Base-by-base conservation (phyloP, 37 sponge, comb jelly and placozoan genomes). In the Dysidea cf. avara region DNA sequence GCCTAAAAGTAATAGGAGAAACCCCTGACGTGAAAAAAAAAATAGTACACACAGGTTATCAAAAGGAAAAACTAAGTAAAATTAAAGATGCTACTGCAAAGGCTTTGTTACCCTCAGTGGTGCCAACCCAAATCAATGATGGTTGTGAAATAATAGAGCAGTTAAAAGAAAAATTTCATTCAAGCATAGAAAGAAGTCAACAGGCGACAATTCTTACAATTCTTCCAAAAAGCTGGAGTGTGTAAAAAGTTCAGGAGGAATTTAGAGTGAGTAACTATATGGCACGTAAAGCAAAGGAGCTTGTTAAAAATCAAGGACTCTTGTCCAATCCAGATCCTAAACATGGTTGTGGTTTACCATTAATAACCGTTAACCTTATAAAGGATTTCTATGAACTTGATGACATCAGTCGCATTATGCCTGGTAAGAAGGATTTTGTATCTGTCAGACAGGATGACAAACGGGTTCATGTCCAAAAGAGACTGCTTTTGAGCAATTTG, bases 241-340 rank as follows among this genome's bases (percentile, higher is more conserved):
- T 18, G 22, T 31, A 53, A 29, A 70, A 70, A 21, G 55, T 70
- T 30, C 33, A 28, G 36, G 53, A 13, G 28, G 53, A 58, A 58
- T 43, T 43, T 43, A 9, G 46, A 43, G 46, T 43, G 9, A 43
- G 46, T 43, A 43, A 43, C 35, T 70, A 53, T 53, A 72, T 58
- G 60, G 74, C 74, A 29, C 56, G 46, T 31, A 56, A 38, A 58
- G 74, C 74, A 18, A 72, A 72, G 33, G 39, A 72, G 26, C 74
- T 72, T 33, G 74, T 72, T 28, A 58, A 26, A 34, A 58, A 72
- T 37, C 37, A 72, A 28, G 74, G 74, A 57, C 32, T 72, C 25
- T 39, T 58, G 47, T 36, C 60, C 17, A 72, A 28, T 28, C 74
- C 74, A 57, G 40, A 72, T 38, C 61, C 59, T 58, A 43, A 58